Percentiles rank a stretch among this genome's conserved stretches.
Conservation (phyloP, 2,888 invertebrate genomes). For the Pandemis cinnamomeana region DNA sequence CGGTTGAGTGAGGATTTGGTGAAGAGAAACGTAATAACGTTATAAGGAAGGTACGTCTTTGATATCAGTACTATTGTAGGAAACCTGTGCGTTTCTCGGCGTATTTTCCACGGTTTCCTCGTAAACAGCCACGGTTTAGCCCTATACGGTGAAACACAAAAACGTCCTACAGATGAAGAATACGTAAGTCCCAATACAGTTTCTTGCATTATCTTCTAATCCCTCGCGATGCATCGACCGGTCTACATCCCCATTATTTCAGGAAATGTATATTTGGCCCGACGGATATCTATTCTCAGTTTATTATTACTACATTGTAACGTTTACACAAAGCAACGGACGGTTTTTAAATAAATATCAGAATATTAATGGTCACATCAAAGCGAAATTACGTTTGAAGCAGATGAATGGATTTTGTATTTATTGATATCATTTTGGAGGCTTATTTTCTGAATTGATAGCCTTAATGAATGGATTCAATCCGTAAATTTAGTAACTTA, state of each 20-base stretch:
- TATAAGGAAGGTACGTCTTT: too few relatives aligned
- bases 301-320: conserved; percentile 41
- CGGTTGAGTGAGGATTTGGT: too few relatives aligned
- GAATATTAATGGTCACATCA: conserved; percentile 40
- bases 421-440: conserved; percentile 8
- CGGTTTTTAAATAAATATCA: conserved; percentile 37
- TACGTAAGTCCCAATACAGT: conserved; percentile 6
- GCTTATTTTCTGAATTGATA: background rate
- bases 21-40: too few relatives aligned
- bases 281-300: conserved; percentile 40
- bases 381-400: conserved; percentile 33
- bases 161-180: background rate
- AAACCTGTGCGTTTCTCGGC: too few relatives aligned
- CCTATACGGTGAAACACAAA: too few relatives aligned
- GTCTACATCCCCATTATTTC: conserved; percentile 24
- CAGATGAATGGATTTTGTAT: conserved; percentile 23
- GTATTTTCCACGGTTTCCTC: too few relatives aligned
- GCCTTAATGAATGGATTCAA: background rate
- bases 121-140: too few relatives aligned
- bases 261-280: conserved; percentile 38
- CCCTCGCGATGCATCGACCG: conserved; percentile 21
- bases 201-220: conserved; percentile 17
- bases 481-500: background rate
- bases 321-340: conserved; percentile 36
- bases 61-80: too few relatives aligned